phyloP scores from a whole-genome alignment of 2,888 invertebrate genomes.

The Apamea crenata region DNA sequence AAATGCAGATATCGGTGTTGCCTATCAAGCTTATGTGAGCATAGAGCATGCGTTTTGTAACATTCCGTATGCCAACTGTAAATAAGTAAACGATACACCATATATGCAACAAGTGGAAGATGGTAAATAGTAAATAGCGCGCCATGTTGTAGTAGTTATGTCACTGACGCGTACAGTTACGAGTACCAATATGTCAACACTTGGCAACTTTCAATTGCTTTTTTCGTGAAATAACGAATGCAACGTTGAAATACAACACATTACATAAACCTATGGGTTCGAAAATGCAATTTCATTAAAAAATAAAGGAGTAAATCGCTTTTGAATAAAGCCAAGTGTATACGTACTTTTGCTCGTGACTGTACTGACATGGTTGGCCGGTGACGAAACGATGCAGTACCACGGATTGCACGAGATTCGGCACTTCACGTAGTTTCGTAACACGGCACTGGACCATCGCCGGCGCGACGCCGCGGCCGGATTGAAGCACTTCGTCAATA shows the following conservation, averaged over 20 bases:
- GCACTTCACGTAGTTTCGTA: conserved; percentile 12
- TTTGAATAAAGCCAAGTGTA: no score
- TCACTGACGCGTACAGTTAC: no score
- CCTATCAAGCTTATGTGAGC: background rate
- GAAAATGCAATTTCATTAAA: no score
- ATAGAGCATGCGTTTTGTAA: background rate
- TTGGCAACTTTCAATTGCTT: no score
- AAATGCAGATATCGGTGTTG: background rate
- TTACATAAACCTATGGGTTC: no score
- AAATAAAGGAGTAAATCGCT: no score
- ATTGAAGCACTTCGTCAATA: conserved; percentile 7
- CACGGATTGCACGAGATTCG: conserved; percentile 16
- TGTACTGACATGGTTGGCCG: background rate
- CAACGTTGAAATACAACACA: no score
- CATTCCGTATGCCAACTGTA: background rate
- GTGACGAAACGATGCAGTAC: conserved; percentile 17
- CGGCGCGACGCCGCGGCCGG: background rate
- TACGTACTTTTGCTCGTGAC: no score
- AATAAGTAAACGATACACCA: background rate
- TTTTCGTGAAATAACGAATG: no score
- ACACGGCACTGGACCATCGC: conserved; percentile 6
- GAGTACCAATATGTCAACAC: no score
- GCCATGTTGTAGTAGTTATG: conserved; percentile 18
- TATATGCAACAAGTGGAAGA: background rate
- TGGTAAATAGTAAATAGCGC: conserved; percentile 17